Percentiles rank a stretch among this genome's conserved stretches.
These are phyloP conservation scores for Hucho hucho DNA, from an alignment of 2,113 vertebrate genomes.

Conservation along the genomic window DNA sequence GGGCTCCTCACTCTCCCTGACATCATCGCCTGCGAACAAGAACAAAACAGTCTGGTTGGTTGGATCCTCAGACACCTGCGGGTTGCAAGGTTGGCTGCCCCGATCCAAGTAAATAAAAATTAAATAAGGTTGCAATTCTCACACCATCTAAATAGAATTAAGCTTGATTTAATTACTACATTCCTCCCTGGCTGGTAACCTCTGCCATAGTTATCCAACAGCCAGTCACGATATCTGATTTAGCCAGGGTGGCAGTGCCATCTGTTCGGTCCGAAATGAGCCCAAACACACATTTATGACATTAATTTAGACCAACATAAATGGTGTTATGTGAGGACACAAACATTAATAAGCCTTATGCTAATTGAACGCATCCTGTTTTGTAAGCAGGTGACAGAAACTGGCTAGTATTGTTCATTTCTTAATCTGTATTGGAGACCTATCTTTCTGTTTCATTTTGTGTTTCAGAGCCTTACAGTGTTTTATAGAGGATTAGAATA, in stretches of 20 bases:
- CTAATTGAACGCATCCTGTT: not conserved
- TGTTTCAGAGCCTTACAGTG: not conserved
- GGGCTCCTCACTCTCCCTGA: conserved; percentile 60
- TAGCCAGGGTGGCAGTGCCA: conserved; percentile 29
- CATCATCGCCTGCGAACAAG: conserved; percentile 74
- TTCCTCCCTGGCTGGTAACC: conserved; percentile 29
- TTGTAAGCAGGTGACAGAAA: not conserved
- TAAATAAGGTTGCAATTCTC: conserved; percentile 31
- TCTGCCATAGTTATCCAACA: conserved; percentile 32
- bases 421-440: not conserved
- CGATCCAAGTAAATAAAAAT: not conserved
- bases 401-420: not conserved
- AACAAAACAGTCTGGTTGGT: conserved; percentile 23
- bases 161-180: conserved; percentile 66
- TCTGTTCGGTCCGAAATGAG: conserved; percentile 45
- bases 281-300: not conserved
- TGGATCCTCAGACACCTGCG: not conserved
- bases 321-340: not conserved
- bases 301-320: not conserved
- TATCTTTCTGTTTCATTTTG: too few relatives aligned
- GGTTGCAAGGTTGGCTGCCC: too few relatives aligned
- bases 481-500: conserved; percentile 46
- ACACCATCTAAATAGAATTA: conserved; percentile 45
- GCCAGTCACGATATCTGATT: conserved; percentile 6
- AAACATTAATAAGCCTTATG: not conserved